Percentiles rank a stretch among this genome's conserved stretches.
Evolutionary conservation across 1,140 invertebrate genomes (phyloP).

Genomic region (Thaumetopoea pityocampa): DNA sequence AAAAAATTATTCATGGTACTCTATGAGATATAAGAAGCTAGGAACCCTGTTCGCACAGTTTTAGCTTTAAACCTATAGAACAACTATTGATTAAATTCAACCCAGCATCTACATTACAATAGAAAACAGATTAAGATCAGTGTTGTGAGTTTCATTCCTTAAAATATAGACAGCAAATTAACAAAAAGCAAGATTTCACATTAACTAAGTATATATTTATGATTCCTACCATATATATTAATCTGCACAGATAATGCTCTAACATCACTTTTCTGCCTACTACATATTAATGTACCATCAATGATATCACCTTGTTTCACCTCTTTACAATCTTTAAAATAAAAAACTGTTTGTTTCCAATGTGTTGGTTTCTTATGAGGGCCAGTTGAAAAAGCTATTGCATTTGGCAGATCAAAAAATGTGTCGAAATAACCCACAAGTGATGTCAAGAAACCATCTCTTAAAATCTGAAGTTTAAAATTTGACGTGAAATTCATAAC

Average conservation of each 20-base stretch:
- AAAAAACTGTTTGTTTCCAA: constrained; percentile 98
- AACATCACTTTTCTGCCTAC: constrained; percentile 61
- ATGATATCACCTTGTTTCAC: constrained; percentile 86
- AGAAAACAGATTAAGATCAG: too few relatives aligned
- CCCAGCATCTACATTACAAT: too few relatives aligned
- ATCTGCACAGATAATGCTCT: constrained; percentile 61
- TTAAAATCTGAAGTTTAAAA: constrained; percentile 84
- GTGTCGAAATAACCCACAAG: constrained; percentile 96
- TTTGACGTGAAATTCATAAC: constrained; percentile 88
- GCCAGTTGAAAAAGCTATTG: constrained; percentile 84
- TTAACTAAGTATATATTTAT: constrained; percentile 71
- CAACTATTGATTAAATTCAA: too few relatives aligned
- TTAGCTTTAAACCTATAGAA: too few relatives aligned
- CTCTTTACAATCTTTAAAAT: constrained; percentile 84
- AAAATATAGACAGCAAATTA: too few relatives aligned
- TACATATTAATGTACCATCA: constrained; percentile 80
- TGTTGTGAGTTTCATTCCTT: too few relatives aligned
- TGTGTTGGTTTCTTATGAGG: constrained; percentile 88
- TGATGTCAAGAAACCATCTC: constrained; percentile 88
- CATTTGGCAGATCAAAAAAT: constrained; percentile 86
- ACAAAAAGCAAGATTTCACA: background rate
- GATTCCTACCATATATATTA: constrained; percentile 64
- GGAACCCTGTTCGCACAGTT: too few relatives aligned
- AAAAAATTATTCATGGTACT: background rate
- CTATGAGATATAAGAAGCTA: too few relatives aligned